Percentiles rank a stretch among this genome's conserved stretches.
Evolutionary conservation across 2,113 vertebrate species (phyloP).

Genomic region (Malurus cyaneus): DNA sequence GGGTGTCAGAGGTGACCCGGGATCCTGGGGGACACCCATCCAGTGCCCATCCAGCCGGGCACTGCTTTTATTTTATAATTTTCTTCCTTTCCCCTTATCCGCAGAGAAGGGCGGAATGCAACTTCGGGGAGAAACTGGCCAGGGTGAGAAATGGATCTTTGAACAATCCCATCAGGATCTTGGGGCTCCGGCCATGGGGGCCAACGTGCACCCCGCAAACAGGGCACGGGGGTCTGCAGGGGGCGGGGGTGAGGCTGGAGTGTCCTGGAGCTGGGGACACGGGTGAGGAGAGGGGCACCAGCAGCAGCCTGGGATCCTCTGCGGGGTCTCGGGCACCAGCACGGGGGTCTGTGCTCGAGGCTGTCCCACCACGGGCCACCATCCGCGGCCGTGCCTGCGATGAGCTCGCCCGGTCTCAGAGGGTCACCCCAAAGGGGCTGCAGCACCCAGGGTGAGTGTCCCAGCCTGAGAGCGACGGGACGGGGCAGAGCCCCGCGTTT

Average conservation of each 20-base stretch:
- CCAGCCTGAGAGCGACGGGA: not conserved
- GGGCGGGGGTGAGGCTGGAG: not conserved
- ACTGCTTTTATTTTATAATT: not conserved
- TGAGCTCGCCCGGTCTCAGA: not conserved
- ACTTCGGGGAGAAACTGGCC: not conserved
- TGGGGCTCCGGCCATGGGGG: too few species aligned
- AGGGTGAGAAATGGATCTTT: not conserved
- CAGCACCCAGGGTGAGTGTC: not conserved
- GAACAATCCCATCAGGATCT: not conserved
- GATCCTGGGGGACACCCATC: not conserved
- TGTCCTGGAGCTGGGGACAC: not conserved
- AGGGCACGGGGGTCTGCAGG: fast-evolving
- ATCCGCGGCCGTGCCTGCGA: not conserved
- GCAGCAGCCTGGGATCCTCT: not conserved
- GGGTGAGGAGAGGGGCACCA: fast-evolving
- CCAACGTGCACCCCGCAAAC: not conserved
- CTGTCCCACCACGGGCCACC: not conserved
- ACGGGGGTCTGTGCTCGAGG: not conserved
- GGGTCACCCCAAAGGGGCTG: too few species aligned
- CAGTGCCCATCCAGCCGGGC: too few species aligned
- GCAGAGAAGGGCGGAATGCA: not conserved
- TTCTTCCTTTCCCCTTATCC: not conserved
- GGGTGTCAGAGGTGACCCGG: too few species aligned
- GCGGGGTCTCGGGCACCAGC: fast-evolving
- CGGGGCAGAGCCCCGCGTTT: not conserved